These are phyloP conservation scores for Chamaea fasciata DNA, from an alignment of 2,113 vertebrate genomes.

Conservation along the genomic window DNA sequence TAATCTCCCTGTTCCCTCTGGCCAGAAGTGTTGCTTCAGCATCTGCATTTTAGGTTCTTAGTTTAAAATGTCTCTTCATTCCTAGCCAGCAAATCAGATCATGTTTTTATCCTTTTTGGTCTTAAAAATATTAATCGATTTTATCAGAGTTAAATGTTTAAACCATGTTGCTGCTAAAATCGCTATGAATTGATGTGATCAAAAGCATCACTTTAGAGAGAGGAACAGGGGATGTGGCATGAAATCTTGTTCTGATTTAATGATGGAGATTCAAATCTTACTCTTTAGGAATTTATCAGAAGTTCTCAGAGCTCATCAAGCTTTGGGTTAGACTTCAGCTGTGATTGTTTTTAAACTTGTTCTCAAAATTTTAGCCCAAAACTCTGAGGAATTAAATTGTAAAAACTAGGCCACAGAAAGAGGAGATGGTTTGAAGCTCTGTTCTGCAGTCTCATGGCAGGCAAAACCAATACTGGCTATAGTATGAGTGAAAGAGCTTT, in stretches of 20 bases:
- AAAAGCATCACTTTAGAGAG: not conserved
- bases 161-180: not conserved
- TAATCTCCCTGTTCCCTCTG: not conserved
- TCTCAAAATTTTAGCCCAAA: not conserved
- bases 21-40: not conserved
- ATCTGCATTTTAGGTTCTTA: not conserved
- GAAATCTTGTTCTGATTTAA: not conserved
- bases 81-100: not conserved
- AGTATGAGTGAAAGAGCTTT: not conserved
- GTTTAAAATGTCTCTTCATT: not conserved
- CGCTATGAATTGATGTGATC: not conserved
- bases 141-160: not conserved
- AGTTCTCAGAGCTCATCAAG: not conserved
- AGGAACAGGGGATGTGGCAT: not conserved
- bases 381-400: not conserved
- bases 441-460: not conserved
- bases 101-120: not conserved
- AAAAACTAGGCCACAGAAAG: not conserved
- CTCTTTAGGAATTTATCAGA: not conserved
- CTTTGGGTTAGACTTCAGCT: not conserved
- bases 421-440: not conserved
- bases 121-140: not conserved
- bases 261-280: not conserved
- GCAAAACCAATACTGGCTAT: accelerated
- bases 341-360: not conserved